Conservation (phyloP, 2,888 invertebrate genomes). For the Hecatera dysodea region DNA sequence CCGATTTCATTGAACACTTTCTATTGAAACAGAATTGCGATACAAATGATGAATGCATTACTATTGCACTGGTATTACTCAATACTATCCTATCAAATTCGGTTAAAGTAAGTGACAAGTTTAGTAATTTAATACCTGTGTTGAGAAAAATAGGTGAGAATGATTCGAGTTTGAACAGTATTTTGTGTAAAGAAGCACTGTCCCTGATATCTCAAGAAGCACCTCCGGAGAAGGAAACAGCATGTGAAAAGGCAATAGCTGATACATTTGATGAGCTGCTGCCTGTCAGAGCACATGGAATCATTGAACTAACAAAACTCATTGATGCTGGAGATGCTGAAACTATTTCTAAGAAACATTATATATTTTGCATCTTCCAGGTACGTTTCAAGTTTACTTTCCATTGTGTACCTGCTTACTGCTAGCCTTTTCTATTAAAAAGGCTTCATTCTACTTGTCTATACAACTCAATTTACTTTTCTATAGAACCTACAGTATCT, state of each 20-base stretch:
- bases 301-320: conserved; percentile 94
- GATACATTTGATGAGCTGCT: conserved; percentile 93
- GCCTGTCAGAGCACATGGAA: conserved; percentile 95
- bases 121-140: conserved; percentile 76
- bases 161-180: conserved; percentile 73
- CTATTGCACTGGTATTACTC: conserved; percentile 83
- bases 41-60: conserved; percentile 82
- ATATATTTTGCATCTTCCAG: conserved; percentile 93
- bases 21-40: conserved; percentile 74
- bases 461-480: background rate
- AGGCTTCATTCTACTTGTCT: background rate
- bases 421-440: background rate
- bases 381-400: conserved; percentile 76
- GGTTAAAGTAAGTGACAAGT: conserved; percentile 70
- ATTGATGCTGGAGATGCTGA: conserved; percentile 92
- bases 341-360: conserved; percentile 92
- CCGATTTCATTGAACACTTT: conserved; percentile 87
- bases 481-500: background rate
- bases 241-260: conserved; percentile 92
- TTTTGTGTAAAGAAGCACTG: conserved; percentile 82
- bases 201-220: conserved; percentile 74
- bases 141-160: conserved; percentile 74
- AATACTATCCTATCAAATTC: conserved; percentile 83
- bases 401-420: background rate
- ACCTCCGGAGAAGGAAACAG: conserved; percentile 72